Conservation (phyloP, 2,113 vertebrate genomes). For the Menura novaehollandiae region DNA sequence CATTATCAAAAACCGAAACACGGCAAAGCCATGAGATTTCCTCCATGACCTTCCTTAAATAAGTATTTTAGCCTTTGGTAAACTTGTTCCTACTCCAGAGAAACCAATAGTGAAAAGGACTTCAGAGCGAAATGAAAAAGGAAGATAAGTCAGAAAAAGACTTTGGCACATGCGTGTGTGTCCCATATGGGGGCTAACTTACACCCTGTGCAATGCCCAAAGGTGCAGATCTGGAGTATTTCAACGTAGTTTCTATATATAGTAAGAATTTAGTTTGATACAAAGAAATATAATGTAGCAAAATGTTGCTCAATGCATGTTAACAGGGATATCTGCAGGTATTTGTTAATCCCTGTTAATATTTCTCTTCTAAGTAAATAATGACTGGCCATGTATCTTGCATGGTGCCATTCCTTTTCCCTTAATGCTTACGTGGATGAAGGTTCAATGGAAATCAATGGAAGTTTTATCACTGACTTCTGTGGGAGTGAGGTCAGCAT, state of each 20-base stretch:
- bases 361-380: neutral
- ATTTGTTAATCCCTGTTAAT: neutral
- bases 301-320: neutral
- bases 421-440: neutral
- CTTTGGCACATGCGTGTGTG: rapidly evolving
- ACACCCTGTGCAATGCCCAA: neutral
- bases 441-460: neutral
- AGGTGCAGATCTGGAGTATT: neutral
- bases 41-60: neutral
- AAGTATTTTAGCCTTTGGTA: neutral
- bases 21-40: neutral
- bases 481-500: neutral
- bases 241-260: neutral
- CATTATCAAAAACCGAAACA: neutral
- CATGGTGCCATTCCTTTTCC: neutral
- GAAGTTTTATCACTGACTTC: neutral
- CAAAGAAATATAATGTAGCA: neutral
- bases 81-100: neutral
- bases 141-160: neutral
- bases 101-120: neutral
- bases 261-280: neutral
- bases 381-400: neutral
- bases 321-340: neutral
- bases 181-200: neutral
- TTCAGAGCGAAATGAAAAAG: neutral